A percentile compares a stretch with the other conserved stretches of the same genome.
Conservation (phyloP, 2,888 invertebrate species). For the Mycogona germanica region DNA sequence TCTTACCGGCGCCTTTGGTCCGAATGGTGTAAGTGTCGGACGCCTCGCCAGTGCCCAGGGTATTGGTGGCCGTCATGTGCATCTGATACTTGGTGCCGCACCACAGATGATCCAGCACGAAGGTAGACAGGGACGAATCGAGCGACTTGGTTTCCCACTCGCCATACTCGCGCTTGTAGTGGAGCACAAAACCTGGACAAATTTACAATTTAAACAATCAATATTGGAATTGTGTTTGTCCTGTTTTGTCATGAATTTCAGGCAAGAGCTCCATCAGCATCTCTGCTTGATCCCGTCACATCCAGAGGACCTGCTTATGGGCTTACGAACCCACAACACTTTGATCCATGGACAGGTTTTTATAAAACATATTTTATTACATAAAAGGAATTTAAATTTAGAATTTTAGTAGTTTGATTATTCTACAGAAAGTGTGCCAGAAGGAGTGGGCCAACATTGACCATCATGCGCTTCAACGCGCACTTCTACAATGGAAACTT, state of each 20-base stretch:
- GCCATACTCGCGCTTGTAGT: slow-evolving; percentile 88
- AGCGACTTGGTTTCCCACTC: slow-evolving; percentile 78
- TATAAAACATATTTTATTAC: not conserved
- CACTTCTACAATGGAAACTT: too few species aligned
- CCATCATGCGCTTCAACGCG: too few species aligned
- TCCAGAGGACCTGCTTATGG: too few species aligned
- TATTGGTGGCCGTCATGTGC: slow-evolving; percentile 82
- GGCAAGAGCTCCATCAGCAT: too few species aligned
- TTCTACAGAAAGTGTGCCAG: too few species aligned
- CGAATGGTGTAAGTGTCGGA: slow-evolving; percentile 78
- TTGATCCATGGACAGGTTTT: not conserved
- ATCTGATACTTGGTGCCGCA: slow-evolving; percentile 91
- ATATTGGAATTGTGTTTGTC: too few species aligned
- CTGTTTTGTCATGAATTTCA: too few species aligned
- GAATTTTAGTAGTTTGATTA: too few species aligned
- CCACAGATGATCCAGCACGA: slow-evolving; percentile 69
- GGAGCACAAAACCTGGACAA: slow-evolving; percentile 66
- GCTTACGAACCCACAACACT: too few species aligned
- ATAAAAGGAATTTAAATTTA: too few species aligned
- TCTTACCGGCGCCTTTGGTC: slow-evolving; percentile 71
- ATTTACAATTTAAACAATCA: not conserved
- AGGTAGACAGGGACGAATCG: slow-evolving; percentile 30
- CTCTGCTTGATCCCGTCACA: too few species aligned
- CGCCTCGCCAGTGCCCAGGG: slow-evolving; percentile 77
- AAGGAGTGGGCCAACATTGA: too few species aligned